phyloP scores from a whole-genome alignment of 1,140 invertebrate species.

The Zophobas atratus region DNA sequence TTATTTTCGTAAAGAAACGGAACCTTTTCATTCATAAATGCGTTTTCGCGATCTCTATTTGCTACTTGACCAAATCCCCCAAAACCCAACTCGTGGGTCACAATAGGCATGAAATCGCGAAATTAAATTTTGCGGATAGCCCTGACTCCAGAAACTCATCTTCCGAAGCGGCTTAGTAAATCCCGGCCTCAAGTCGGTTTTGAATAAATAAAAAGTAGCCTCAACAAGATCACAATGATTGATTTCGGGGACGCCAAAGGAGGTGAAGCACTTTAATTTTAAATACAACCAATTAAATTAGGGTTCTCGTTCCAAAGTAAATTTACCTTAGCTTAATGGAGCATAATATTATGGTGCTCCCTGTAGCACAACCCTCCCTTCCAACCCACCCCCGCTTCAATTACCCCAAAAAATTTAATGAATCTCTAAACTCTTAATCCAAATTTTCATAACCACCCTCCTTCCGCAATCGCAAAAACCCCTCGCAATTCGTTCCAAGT shows the following conservation, averaged over 20 bases:
- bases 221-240: neutral
- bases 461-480: no score
- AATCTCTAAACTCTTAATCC: no score
- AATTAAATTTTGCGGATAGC: slow-evolving; percentile 21
- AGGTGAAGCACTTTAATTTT: neutral
- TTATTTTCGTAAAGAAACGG: no score
- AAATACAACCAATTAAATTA: slow-evolving; percentile 1
- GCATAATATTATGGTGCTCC: neutral
- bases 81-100: neutral
- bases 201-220: no score
- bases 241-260: neutral
- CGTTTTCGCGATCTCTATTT: slow-evolving; percentile 4
- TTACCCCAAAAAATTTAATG: neutral
- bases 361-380: neutral
- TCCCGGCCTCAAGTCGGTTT: no score
- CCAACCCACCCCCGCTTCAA: neutral
- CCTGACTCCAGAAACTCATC: neutral
- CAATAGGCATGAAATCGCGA: slow-evolving; percentile 9
- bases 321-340: slow-evolving; percentile 3
- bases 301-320: neutral
- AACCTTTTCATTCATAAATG: neutral
- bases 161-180: slow-evolving; percentile 4
- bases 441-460: no score
- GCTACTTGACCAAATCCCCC: neutral
- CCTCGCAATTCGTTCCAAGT: no score